A percentile compares a stretch with the other conserved stretches of the same genome.
phyloP scores from a whole-genome alignment of 2,113 vertebrate species.

The Mirounga angustirostris region DNA sequence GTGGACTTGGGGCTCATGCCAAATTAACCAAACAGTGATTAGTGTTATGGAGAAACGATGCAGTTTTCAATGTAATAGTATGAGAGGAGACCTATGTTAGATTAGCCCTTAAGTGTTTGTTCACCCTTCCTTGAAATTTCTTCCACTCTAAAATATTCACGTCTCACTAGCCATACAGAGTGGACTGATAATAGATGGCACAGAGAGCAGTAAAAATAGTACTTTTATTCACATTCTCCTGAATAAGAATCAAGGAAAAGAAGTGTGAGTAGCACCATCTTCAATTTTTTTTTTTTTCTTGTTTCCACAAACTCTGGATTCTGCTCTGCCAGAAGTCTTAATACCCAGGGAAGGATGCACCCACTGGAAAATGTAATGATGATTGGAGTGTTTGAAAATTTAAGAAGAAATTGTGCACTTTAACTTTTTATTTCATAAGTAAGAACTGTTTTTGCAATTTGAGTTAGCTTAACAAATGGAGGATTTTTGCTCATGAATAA shows the following conservation, averaged over 20 bases:
- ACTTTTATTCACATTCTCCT: not conserved
- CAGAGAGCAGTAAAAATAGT: not conserved
- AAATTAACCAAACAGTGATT: not conserved
- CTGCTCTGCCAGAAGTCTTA: not conserved
- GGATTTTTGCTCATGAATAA: not conserved
- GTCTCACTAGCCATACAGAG: not conserved
- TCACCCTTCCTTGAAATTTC: not conserved
- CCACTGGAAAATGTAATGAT: constrained; percentile 4
- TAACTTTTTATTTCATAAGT: not conserved
- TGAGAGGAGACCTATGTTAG: not conserved
- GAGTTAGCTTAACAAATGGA: constrained; percentile 22
- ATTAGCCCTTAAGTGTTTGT: not conserved
- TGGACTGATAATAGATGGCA: not conserved
- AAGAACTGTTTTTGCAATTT: constrained; percentile 7
- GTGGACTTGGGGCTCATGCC: not conserved
- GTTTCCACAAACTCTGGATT: not conserved
- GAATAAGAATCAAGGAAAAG: not conserved
- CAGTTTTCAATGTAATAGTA: not conserved
- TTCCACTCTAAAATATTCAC: not conserved
- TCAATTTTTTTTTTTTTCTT: not conserved
- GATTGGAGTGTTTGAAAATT: not conserved
- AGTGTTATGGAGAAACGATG: not conserved
- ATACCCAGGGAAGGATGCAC: not conserved
- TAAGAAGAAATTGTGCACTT: not conserved
- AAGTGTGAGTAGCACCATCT: not conserved